phyloP scores from a whole-genome alignment of 2,113 vertebrate species.

The Mastomys coucha region DNA sequence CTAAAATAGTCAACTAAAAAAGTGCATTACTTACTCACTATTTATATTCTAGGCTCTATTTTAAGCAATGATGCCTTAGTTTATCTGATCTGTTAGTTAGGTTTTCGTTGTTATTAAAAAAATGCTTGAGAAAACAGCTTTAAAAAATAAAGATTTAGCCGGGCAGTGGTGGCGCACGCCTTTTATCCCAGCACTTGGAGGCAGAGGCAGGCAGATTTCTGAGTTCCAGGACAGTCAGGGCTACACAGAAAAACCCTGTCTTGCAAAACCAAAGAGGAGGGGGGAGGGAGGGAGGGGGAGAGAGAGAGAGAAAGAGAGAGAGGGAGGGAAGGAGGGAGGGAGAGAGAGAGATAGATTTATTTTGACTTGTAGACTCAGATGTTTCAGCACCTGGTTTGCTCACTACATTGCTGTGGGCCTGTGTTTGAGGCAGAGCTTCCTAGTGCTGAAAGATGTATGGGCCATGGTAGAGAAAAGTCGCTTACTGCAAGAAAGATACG shows the following conservation, averaged over 20 bases:
- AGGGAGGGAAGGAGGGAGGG: too few relatives aligned
- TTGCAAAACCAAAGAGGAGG: too few relatives aligned
- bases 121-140: neutral
- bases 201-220: too few relatives aligned
- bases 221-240: too few relatives aligned
- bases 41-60: neutral
- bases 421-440: neutral
- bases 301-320: too few relatives aligned
- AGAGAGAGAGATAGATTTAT: neutral
- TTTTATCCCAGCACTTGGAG: too few relatives aligned
- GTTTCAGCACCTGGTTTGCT: neutral
- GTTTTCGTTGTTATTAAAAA: neutral
- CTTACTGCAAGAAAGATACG: neutral
- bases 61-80: neutral
- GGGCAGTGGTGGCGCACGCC: too few relatives aligned
- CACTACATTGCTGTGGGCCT: neutral
- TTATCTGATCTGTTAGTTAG: neutral
- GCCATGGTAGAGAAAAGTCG: neutral
- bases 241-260: too few relatives aligned
- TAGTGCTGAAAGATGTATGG: neutral
- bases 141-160: neutral
- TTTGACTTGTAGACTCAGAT: neutral
- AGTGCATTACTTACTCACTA: neutral
- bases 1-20: neutral
- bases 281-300: too few relatives aligned